Evolutionary conservation across 2,113 vertebrate species (phyloP), one percentile per base, ranked within the genome.

Genomic region (Gallinago jamesoni): DNA sequence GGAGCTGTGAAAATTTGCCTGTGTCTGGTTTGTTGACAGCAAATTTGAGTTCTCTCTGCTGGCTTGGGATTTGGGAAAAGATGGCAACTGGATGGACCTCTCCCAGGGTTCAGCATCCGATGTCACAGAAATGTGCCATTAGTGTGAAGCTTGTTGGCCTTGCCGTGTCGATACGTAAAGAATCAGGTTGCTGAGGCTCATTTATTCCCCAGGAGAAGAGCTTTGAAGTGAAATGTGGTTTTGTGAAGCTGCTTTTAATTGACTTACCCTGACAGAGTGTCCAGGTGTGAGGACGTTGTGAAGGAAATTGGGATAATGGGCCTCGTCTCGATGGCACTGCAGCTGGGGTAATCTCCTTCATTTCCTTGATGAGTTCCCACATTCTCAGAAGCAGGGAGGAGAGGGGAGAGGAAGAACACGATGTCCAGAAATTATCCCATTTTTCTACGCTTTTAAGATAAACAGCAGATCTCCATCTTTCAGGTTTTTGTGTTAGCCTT

Each of bases 71-170:
- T 31, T 81, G 66, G 50, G 69, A 11, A 39, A 84, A 84, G 7
- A 0, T 5, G 33, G 12, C 47, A 57, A 17, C 17, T 18, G 33
- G 2, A 4, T 18, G 12, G 90, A 13, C 35, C 2, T 0, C 41
- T 77, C 8, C 69, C 19, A 0, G 0, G 14, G 33, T 10, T 10
- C 47, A 6, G 20, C 0, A 0, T 10, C 9, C 3, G 0, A 8
- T 3, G 1, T 4, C 39, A 27, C 79, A 75, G 79, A 33, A 41
- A 41, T 3, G n/a, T 2, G 1, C 18, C 1, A 0, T 83, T 84
- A 8, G 47, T 1, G 3, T 18, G 81, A 30, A 83, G 87, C 77
- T 87, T 48, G 31, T 24, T 87, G 91, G 45, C 95, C 14, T 53
- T 73, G 33, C 69, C 31, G 0, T 25, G 52, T 50, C 39, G 4